Base-by-base conservation (phyloP, 2,113 vertebrate species). In the Ceuthmochares aereus region DNA sequence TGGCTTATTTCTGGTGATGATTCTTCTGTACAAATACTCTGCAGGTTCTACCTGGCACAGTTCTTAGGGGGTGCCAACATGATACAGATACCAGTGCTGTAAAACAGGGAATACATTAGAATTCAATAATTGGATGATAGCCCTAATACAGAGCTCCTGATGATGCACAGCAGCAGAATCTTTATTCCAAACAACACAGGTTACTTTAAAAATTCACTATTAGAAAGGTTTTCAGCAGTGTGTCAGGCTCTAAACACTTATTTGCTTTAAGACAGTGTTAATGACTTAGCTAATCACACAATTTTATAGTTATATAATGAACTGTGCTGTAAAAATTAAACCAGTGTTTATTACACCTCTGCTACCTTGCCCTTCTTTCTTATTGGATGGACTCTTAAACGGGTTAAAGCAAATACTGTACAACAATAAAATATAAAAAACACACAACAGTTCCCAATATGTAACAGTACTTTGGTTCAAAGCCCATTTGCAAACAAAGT, bases 261-360 rank as follows among this genome's bases (percentile, higher is more conserved):
- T 14, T 93, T 92, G 34, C 87, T 90, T 93, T 96, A 93, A 92
- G 80, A 89, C 30, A 75, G 86, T 75, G 93, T 95, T 95, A 97
- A 96, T 96, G 94, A 95, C 86, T 94, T 91, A 51, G 59, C 58
- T 95, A 96, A 96, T 94, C 84, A 89, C 55, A 84, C 42, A 70
- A 8, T 87, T 96, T 92, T 92, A 97, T 93, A 92, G 86, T 95
- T 93, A 64, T 72, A 70, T 86, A 97, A 93, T 40, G 62, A 58
- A 82, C 62, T 51, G 54, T 83, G 80, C 77, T 87, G 70, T 94
- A 89, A 93, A 95, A 93, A 91, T 83, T 87, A 89, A 91, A 94
- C 49, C 59, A 62, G 77, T 87, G 89, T 93, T 97, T 96, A 96
- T 78, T 93, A 91, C 67, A 96, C 58, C 75, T 93, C 80, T 89